Percentiles rank a stretch among this genome's conserved stretches.
Conservation (phyloP, 92 coral and sea anemone species). For the Scolanthus callimorphus region DNA sequence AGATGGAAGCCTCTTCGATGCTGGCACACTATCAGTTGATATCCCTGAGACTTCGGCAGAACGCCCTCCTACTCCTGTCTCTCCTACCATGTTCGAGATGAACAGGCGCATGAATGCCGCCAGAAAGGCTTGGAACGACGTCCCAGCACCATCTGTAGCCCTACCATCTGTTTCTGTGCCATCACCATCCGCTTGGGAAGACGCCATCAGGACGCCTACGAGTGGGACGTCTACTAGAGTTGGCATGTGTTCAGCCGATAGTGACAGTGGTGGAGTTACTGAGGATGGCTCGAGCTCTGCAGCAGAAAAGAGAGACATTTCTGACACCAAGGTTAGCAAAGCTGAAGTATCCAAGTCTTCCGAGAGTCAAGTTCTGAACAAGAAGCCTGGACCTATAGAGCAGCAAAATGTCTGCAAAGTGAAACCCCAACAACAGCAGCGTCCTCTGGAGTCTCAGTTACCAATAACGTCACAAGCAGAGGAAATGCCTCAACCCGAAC, state of each 20-base stretch:
- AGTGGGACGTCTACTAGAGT: constrained; percentile 42
- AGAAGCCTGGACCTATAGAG: constrained; percentile 77
- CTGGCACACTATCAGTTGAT: constrained; percentile 58
- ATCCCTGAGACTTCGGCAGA: constrained; percentile 61
- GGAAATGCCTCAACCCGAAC: constrained; percentile 54
- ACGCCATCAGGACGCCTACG: constrained; percentile 29
- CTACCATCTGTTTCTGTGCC: constrained; percentile 24
- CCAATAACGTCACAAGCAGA: constrained; percentile 47
- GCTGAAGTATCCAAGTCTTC: constrained; percentile 59
- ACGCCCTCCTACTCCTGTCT: constrained; percentile 72
- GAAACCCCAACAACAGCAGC: constrained; percentile 96
- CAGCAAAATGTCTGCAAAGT: constrained; percentile 97
- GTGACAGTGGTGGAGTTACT: constrained; percentile 27
- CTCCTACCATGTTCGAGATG: constrained; percentile 61
- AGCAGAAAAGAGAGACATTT: constrained; percentile 51
- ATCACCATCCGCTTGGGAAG: constrained; percentile 45
- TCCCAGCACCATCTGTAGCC: constrained; percentile 30
- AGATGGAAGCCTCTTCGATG: constrained; percentile 54
- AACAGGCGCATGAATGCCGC: constrained; percentile 81
- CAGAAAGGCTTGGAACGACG: constrained; percentile 73
- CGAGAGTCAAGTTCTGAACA: constrained; percentile 56
- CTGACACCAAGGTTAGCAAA: constrained; percentile 56
- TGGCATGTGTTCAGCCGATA: constrained; percentile 38
- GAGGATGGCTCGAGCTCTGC: constrained; percentile 41
- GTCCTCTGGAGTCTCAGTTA: constrained; percentile 69